Evolutionary conservation across 2,888 invertebrate species (phyloP), one percentile per base, ranked within the genome.

Genomic region (Luffia ferchaultella): DNA sequence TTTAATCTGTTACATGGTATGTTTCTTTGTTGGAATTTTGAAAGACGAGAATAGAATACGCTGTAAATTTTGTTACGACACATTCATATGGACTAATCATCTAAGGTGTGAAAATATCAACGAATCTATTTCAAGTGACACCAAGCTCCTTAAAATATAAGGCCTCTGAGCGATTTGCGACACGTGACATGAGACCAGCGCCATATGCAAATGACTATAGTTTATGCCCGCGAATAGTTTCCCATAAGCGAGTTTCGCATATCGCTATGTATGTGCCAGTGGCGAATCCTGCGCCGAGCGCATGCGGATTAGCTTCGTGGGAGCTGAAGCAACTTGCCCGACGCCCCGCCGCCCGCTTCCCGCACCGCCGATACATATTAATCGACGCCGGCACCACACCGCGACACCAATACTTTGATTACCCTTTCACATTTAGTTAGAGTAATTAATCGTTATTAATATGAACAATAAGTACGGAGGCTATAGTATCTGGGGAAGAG

Each of bases 361-460:
- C 47, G 45, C 50, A 48, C 46, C 49, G 46, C 52, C 49, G 54
- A 54, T 54, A 54, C 54, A 50, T 54, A 52, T 52, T 54, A 54
- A 54, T 54, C 54, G 46, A 30, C 43, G 44, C 40, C 43, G 50
- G 42, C 42, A 50, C 52, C 49, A 20, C 42, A 43, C n/a, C 30
- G 49, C 41, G 44, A 40, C 20, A 40, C 47, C 2, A 12, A 30
- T 30, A 30, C 30, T n/a, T n/a, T n/a, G 30, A 7, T 3, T 30
- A 30, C 30, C 12, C 12, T 30, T 3, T 30, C 30, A 12, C 3
- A 30, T 30, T 12, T 30, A n/a, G n/a, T n/a, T n/a, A 7, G 30
- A 30, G 30, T 30, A 30, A 30, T 30, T 30, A 30, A 30, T 30
- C 30, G 30, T 12, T 12, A 30, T 12, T n/a, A n/a, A n/a, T n/a